Evolutionary conservation across 2,113 vertebrate genomes (phyloP).

Genomic region (Pelecanoides urinatrix): DNA sequence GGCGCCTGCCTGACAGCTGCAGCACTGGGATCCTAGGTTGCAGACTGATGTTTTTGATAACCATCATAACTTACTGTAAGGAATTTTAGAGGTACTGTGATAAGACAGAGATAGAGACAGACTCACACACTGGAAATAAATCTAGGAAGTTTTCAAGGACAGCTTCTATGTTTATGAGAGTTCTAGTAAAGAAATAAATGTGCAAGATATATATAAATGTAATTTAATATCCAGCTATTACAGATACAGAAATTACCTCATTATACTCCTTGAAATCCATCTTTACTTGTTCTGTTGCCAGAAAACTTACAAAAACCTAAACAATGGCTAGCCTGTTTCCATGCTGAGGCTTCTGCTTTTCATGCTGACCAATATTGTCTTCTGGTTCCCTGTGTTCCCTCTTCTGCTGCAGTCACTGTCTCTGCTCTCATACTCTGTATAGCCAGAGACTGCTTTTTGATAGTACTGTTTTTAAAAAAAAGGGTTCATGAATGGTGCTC

Average conservation of each 20-base stretch:
- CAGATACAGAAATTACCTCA: neutral
- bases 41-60: neutral
- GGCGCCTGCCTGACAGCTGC: neutral
- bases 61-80: neutral
- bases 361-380: neutral
- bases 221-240: slow-evolving; percentile 23
- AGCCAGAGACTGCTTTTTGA: neutral
- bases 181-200: slow-evolving; percentile 29
- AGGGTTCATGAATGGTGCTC: neutral
- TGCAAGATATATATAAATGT: neutral
- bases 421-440: neutral
- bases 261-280: neutral
- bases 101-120: neutral
- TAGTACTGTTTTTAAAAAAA: neutral
- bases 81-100: neutral
- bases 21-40: neutral
- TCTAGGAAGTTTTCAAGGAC: neutral
- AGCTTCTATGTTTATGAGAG: neutral
- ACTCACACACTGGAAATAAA: neutral
- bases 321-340: neutral
- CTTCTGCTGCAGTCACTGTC: neutral
- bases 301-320: neutral
- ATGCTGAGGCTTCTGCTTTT: neutral
- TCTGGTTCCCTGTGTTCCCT: neutral
- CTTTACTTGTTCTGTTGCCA: neutral